A percentile compares a stretch with the other conserved stretches of the same genome.
Evolutionary conservation across 2,797 vertebrate species (phyloP).

Genomic region (Propithecus deckenii): DNA sequence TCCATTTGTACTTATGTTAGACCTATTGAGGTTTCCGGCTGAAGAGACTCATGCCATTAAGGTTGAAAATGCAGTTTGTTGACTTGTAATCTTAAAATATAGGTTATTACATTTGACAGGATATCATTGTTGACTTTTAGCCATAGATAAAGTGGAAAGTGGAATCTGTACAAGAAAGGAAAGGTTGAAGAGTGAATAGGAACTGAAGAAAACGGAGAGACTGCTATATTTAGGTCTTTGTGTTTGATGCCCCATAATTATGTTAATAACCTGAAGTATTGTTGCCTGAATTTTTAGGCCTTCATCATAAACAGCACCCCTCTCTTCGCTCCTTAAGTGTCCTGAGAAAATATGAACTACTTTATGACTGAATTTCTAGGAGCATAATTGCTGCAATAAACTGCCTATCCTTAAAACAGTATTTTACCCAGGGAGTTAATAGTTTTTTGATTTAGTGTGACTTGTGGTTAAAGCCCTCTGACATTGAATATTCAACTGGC

Average conservation of each 20-base stretch:
- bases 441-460: neutral
- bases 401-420: neutral
- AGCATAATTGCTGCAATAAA: neutral
- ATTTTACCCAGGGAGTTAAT: neutral
- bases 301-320: neutral
- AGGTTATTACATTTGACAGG: neutral
- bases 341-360: neutral
- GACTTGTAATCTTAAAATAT: neutral
- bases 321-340: neutral
- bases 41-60: neutral
- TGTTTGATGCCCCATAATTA: neutral
- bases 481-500: neutral
- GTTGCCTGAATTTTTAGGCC: neutral
- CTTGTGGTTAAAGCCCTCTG: neutral
- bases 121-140: neutral
- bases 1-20: neutral
- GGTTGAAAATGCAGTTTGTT: neutral
- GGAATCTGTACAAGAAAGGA: neutral
- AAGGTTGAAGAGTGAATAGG: neutral
- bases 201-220: neutral
- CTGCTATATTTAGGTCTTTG: neutral
- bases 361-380: neutral
- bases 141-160: neutral
- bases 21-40: neutral
- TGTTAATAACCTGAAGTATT: neutral